A percentile compares a stretch with the other conserved stretches of the same genome.
phyloP scores from a whole-genome alignment of 2,797 vertebrate genomes.

The Hippocampus kuda region DNA sequence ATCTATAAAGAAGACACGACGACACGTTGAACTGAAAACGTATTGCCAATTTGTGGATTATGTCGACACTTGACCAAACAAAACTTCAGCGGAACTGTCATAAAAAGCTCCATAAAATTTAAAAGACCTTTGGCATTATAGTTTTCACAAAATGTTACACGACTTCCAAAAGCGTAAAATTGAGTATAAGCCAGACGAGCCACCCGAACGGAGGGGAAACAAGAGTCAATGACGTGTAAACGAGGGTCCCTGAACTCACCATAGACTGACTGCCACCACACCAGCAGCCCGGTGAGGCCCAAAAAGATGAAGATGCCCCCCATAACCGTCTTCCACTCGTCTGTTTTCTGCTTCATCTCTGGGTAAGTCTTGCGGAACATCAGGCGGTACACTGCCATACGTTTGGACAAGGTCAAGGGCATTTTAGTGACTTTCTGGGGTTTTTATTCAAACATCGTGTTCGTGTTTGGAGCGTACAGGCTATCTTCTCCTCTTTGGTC shows the following conservation, averaged over 20 bases:
- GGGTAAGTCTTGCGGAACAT: slow-evolving; percentile 67
- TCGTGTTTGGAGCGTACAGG: slow-evolving; percentile 49
- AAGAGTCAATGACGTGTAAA: neutral
- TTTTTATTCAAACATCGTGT: neutral
- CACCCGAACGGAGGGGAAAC: neutral
- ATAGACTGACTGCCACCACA: slow-evolving; percentile 71
- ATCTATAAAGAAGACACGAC: neutral
- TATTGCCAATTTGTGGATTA: neutral
- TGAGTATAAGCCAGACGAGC: neutral
- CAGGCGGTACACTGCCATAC: slow-evolving; percentile 71
- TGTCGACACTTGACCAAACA: neutral
- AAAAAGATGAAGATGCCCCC: slow-evolving; percentile 68
- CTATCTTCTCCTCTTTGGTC: slow-evolving; percentile 74
- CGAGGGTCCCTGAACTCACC: slow-evolving; percentile 52
- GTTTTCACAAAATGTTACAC: neutral
- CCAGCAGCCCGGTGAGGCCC: slow-evolving; percentile 73
- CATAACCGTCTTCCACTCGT: slow-evolving; percentile 75
- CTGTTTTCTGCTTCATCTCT: slow-evolving; percentile 67
- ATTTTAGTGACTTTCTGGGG: neutral
- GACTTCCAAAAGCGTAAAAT: neutral
- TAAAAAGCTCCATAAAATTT: neutral
- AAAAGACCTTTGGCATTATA: neutral
- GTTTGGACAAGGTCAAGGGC: neutral
- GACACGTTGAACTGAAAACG: neutral
- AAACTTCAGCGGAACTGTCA: neutral